Base-by-base conservation (phyloP, 2,797 vertebrate genomes). In the Dicrostonyx torquatus region DNA sequence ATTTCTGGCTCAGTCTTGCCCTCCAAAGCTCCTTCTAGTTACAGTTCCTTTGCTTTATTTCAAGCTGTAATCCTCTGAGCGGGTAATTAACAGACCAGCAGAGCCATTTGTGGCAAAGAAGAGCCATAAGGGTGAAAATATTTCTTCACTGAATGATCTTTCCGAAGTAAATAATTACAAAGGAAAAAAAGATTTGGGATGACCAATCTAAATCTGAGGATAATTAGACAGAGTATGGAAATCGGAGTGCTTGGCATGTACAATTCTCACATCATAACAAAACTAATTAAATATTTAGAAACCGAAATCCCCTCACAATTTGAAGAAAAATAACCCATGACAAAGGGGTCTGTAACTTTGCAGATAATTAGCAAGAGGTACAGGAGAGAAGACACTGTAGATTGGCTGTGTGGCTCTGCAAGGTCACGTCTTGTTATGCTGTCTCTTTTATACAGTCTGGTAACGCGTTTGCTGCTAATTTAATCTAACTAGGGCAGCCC, bases 241-340 rank as follows among this genome's bases (percentile, higher is more conserved):
- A 98, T 97, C 48, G 78, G 98, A 98, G 93, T 96, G 94, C 96
- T 97, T 98, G 97, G 97, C 98, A 96, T 98, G 97, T 98, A 94
- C 97, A 98, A 97, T 98, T 98, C 97, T 98, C 97, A 90, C 98
- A 98, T 98, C 98, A 97, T 98, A 98, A 97, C 82, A 97, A 98
- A 97, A 98, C 98, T 98, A 98, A 99, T 99, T 99, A 99, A 99
- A 99, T 99, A 99, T 98, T 99, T 98, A 98, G 98, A 98, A 98
- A 97, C 98, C 95, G 97, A 73, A 98, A 5, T 97, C 98, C 97
- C 95, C 93, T 97, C 97, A 97, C 97, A 97, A 98, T 98, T 98
- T 97, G 95, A 98, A 98, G 98, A 98, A 98, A 98, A 98, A 98
- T 98, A 98, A 98, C 97, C 98, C 98, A 97, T 55, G 97, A 98